Evolutionary conservation across 2,797 vertebrate species (phyloP).

Genomic region (Periophthalmus magnuspinnatus): DNA sequence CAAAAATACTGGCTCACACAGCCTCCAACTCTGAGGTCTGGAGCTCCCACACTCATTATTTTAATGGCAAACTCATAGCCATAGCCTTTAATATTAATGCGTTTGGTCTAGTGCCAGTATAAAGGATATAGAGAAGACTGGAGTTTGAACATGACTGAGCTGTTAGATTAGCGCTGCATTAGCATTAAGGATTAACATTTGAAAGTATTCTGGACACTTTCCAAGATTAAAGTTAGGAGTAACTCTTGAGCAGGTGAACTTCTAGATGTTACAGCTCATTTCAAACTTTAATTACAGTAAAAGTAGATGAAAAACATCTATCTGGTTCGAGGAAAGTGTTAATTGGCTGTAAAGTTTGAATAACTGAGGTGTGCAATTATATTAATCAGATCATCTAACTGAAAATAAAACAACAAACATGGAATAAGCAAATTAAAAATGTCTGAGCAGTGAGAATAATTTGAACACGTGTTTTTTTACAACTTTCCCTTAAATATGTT

Average conservation of each 20-base stretch:
- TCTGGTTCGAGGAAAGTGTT: background rate
- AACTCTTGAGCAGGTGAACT: background rate
- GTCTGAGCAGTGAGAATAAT: too few relatives aligned
- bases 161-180: conserved; percentile 11
- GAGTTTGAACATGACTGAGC: conserved; percentile 12
- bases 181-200: conserved; percentile 14
- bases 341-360: background rate
- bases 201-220: background rate
- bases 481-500: too few relatives aligned
- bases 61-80: conserved; percentile 11
- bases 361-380: background rate
- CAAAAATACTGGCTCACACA: conserved; percentile 12
- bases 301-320: background rate
- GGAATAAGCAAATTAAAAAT: background rate
- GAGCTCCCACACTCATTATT: conserved; percentile 10
- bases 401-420: background rate
- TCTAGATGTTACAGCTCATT: background rate
- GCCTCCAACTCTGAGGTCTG: conserved; percentile 6
- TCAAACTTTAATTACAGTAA: background rate
- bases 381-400: background rate
- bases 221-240: conserved; percentile 10
- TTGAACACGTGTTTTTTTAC: too few relatives aligned
- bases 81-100: conserved; percentile 17
- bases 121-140: conserved; percentile 15
- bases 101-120: conserved; percentile 12